These are phyloP conservation scores for Axinella damicornis DNA, from an alignment of 37 sponge, comb jelly and placozoan species.

Conservation along the genomic window DNA sequence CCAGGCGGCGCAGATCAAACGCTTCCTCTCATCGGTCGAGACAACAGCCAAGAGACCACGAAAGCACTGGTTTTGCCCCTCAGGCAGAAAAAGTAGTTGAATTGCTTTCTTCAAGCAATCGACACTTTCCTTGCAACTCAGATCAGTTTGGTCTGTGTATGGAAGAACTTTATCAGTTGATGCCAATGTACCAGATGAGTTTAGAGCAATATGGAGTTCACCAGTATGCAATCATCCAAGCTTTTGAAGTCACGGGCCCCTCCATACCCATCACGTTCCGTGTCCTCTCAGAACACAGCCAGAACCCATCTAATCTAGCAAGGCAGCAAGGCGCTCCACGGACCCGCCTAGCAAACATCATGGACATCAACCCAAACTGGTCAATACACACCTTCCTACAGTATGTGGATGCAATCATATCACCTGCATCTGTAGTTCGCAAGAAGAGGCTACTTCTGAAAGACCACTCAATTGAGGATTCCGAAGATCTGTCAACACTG, in stretches of 20 bases:
- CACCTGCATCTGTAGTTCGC: slow-evolving; percentile 3
- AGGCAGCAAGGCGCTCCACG: background rate
- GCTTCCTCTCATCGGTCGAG: background rate
- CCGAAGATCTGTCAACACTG: background rate
- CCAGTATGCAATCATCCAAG: slow-evolving; percentile 41
- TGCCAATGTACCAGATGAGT: slow-evolving; percentile 53
- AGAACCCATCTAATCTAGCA: background rate
- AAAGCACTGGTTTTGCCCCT: slow-evolving; percentile 1
- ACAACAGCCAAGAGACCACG: background rate
- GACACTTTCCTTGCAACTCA: slow-evolving; percentile 54
- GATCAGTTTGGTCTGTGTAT: slow-evolving; percentile 8
- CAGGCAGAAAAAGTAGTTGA: slow-evolving; percentile 11
- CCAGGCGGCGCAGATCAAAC: background rate
- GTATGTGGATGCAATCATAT: slow-evolving; percentile 60
- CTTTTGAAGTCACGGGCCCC: slow-evolving; percentile 70
- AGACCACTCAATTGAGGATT: slow-evolving; percentile 4
- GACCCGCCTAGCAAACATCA: slow-evolving; percentile 43
- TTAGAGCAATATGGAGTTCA: slow-evolving; percentile 36
- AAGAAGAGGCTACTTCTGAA: slow-evolving; percentile 13
- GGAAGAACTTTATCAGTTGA: slow-evolving; percentile 39
- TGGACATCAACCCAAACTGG: slow-evolving; percentile 74
- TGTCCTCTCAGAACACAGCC: background rate
- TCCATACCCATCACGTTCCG: slow-evolving; percentile 48
- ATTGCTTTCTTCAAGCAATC: slow-evolving; percentile 30
- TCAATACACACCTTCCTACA: slow-evolving; percentile 45